Percentiles rank a stretch among this genome's conserved stretches.
These are phyloP conservation scores for Drosophila seguyi DNA, from an alignment of 1,140 invertebrate species.

Conservation along the genomic window DNA sequence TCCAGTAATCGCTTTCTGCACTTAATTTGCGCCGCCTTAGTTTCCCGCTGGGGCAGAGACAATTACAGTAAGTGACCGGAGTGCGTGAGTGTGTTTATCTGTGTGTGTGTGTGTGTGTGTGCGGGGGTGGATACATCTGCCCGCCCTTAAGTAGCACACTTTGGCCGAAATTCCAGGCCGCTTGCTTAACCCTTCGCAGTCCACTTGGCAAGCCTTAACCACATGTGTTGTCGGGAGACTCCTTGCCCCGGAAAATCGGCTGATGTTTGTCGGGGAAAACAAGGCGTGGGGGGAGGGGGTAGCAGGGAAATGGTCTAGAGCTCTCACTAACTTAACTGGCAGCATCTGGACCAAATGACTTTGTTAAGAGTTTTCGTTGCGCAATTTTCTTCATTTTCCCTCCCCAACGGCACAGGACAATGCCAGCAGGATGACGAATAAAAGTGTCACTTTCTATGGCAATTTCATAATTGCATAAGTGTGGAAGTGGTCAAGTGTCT, in stretches of 20 bases:
- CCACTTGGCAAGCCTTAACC: constrained; percentile 57
- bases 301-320: constrained; percentile 21
- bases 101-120: constrained; percentile 8
- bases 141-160: constrained; percentile 58
- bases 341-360: constrained; percentile 82
- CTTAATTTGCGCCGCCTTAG: constrained; percentile 69
- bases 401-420: constrained; percentile 46
- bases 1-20: constrained; percentile 72
- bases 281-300: not conserved
- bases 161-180: constrained; percentile 65
- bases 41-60: constrained; percentile 51
- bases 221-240: constrained; percentile 66
- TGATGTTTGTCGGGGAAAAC: constrained; percentile 39
- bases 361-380: constrained; percentile 83
- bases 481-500: constrained; percentile 81
- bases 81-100: constrained; percentile 35
- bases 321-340: constrained; percentile 71
- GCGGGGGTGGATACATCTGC: constrained; percentile 7
- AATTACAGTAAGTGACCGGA: constrained; percentile 78
- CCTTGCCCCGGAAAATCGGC: constrained; percentile 38
- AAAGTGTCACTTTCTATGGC: constrained; percentile 84
- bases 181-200: constrained; percentile 71
- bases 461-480: constrained; percentile 84
- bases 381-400: constrained; percentile 74
- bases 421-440: constrained; percentile 74